A percentile compares a stretch with the other conserved stretches of the same genome.
Conservation (phyloP, 1,140 invertebrate genomes). For the Venturia canescens region DNA sequence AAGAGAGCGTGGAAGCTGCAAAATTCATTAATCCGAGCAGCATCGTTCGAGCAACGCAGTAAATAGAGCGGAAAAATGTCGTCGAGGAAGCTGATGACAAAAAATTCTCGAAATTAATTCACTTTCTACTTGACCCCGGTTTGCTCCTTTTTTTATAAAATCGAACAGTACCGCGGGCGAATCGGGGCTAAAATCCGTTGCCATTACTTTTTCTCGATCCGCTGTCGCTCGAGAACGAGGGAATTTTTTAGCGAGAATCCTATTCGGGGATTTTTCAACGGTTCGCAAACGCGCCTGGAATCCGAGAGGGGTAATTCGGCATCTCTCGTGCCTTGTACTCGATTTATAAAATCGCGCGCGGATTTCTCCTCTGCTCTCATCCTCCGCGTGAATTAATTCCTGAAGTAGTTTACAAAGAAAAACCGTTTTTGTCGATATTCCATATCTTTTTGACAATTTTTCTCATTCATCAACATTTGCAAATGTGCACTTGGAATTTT, state of each 20-base stretch:
- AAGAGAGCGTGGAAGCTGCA: too few species aligned
- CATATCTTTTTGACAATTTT: too few species aligned
- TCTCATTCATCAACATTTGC: too few species aligned
- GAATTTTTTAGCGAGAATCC: background rate
- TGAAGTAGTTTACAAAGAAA: too few species aligned
- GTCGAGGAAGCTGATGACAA: background rate
- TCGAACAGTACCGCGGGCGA: background rate
- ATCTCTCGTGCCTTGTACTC: conserved; percentile 5
- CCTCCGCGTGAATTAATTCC: too few species aligned
- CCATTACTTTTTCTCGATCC: conserved; percentile 10
- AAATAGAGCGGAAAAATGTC: background rate
- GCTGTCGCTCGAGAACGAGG: background rate
- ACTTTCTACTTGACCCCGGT: background rate
- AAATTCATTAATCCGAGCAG: too few species aligned
- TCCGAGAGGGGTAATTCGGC: conserved; percentile 2
- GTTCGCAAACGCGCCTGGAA: conserved; percentile 22
- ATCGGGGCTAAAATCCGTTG: background rate
- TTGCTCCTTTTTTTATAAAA: background rate
- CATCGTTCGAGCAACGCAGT: too few species aligned
- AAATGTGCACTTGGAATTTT: too few species aligned
- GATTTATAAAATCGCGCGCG: background rate
- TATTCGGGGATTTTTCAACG: conserved; percentile 13
- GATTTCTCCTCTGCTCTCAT: background rate
- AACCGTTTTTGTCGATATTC: too few species aligned
- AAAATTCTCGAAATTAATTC: background rate